Evolutionary conservation across 2,888 invertebrate genomes (phyloP), one percentile per base, ranked within the genome.

Genomic region (Plagodis pulveraria): DNA sequence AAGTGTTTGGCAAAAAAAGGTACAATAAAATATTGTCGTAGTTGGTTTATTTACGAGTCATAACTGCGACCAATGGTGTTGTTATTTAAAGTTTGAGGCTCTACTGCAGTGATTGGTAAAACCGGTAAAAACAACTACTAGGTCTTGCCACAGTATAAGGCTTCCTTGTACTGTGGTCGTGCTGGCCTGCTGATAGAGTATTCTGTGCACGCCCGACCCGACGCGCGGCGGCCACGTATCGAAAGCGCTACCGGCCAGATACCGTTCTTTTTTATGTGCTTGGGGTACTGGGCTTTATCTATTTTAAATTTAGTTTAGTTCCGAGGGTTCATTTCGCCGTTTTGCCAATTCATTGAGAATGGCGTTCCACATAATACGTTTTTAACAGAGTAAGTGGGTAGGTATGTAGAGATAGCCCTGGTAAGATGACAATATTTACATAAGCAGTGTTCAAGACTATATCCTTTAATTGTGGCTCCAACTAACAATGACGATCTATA

Each of bases 141-240:
- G 71, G 74, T 74, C 51, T 56, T 10, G 47, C 12, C 36, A 22
- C 22, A 22, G 22, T 22, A 22, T 22, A 22, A 22, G 22, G 22
- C 22, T 22, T 22, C 22, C 22, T 22, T 22, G 2, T 22, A 22
- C 22, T 4, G 22, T 22, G 4, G 38, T 40, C 6, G 12, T 12
- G 36, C 22, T 9, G 36, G 22, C 63, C 73, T 75, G 66, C 73
- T 76, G 66, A 66, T 60, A 52, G 35, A 69, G 71, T 76, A 83
- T 84, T 78, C 83, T 36, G 62, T 58, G 71, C 83, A 82, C 79
- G 83, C 58, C 53, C 74, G 78, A 77, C 80, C 80, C 66, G 59
- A 56, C 55, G 62, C 53, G 59, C 60, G 53, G 58, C 60, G 55
- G 51, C 63, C 65, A 66, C 56, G 58, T 69, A 66, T 50, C 72